A percentile compares a stretch with the other conserved stretches of the same genome.
Conservation (phyloP, 1,140 invertebrate species). For the Helicoverpa zea region DNA sequence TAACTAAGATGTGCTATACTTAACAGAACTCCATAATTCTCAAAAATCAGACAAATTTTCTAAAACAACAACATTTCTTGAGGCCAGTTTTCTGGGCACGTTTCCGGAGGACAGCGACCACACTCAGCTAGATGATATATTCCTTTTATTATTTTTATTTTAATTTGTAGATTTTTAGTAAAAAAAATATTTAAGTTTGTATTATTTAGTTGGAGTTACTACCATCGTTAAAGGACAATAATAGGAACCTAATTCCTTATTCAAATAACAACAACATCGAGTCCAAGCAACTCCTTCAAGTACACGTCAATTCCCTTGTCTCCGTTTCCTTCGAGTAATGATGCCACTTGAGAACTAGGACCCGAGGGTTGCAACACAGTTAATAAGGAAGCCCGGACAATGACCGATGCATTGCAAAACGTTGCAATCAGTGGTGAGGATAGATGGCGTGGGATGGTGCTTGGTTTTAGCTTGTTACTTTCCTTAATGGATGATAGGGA, state of each 20-base stretch:
- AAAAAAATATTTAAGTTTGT: no score
- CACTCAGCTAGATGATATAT: no score
- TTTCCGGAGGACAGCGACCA: no score
- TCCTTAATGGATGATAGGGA: background rate
- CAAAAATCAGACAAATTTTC: no score
- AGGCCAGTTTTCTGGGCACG: no score
- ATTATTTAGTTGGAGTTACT: background rate
- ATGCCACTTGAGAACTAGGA: conserved; percentile 35
- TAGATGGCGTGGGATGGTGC: background rate
- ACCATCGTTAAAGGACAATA: background rate
- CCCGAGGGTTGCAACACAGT: conserved; percentile 39
- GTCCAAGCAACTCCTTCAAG: background rate
- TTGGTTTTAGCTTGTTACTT: background rate
- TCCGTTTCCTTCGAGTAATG: conserved; percentile 20
- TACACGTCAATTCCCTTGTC: background rate
- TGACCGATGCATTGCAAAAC: conserved; percentile 57
- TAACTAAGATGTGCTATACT: no score
- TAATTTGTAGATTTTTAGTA: no score
- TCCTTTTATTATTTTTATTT: no score
- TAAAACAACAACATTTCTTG: no score
- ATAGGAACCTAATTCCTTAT: background rate
- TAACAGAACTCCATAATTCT: no score
- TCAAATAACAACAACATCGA: no score
- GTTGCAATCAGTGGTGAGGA: background rate
- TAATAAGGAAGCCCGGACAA: conserved; percentile 55